Conservation (phyloP, 1,140 invertebrate species). For the Drosophila seguyi region DNA sequence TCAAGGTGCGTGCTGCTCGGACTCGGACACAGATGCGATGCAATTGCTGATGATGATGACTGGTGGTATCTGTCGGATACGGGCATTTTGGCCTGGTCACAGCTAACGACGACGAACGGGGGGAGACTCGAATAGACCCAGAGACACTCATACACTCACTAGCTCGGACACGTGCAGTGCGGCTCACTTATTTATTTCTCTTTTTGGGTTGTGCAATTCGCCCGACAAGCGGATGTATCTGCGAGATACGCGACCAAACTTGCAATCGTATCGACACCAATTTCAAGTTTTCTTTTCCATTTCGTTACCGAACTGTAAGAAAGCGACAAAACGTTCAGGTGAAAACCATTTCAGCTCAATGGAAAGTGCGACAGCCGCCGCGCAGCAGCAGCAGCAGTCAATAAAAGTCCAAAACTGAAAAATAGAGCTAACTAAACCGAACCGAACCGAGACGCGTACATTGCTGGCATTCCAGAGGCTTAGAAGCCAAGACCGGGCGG, state of each 20-base stretch:
- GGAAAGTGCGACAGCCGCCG: constrained; percentile 68
- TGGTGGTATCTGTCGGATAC: constrained; percentile 68
- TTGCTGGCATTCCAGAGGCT: constrained; percentile 51
- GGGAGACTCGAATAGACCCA: constrained; percentile 41
- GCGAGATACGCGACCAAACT: constrained; percentile 62
- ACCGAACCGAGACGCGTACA: constrained; percentile 37
- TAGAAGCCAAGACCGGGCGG: constrained; percentile 47
- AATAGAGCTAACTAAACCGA: constrained; percentile 25
- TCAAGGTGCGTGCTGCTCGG: constrained; percentile 71
- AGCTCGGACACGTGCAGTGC: constrained; percentile 36
- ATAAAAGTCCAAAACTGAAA: constrained; percentile 45
- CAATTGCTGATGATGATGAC: constrained; percentile 65
- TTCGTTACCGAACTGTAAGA: constrained; percentile 66
- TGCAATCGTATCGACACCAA: constrained; percentile 69
- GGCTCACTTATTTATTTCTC: constrained; percentile 43
- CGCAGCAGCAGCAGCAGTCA: constrained; percentile 47
- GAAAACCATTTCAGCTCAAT: constrained; percentile 70
- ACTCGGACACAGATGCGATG: constrained; percentile 73
- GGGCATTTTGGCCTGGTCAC: constrained; percentile 72
- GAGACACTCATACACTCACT: constrained; percentile 19
- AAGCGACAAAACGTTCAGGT: constrained; percentile 65
- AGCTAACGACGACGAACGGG: constrained; percentile 53
- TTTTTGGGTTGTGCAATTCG: constrained; percentile 69
- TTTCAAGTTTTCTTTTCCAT: constrained; percentile 78
- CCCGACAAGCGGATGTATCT: constrained; percentile 65